Evolutionary conservation across 1,140 invertebrate genomes (phyloP).

Genomic region (Heterodera schachtii): DNA sequence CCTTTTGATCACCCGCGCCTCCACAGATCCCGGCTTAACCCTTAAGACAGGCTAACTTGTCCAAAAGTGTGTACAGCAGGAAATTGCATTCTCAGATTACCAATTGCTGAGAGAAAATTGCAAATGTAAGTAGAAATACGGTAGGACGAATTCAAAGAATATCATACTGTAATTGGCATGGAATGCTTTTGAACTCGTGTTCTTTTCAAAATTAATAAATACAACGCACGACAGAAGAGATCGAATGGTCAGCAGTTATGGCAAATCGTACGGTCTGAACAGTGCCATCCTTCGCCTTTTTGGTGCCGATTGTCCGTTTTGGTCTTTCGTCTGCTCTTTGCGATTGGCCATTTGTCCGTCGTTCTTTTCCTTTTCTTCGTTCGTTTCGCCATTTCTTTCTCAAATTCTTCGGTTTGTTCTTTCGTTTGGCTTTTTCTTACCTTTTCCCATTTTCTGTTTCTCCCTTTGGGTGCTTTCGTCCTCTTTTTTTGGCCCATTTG

Average conservation of each 20-base stretch:
- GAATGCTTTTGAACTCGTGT: too few relatives aligned
- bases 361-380: too few relatives aligned
- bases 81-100: background rate
- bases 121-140: background rate
- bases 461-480: background rate
- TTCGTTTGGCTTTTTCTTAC: background rate
- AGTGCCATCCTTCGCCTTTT: background rate
- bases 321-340: background rate
- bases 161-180: too few relatives aligned
- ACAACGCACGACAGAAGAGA: too few relatives aligned
- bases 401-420: background rate
- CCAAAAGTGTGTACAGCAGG: background rate
- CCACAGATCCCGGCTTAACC: background rate
- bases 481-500: background rate
- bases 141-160: background rate
- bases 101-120: background rate
- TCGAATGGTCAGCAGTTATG: too few relatives aligned
- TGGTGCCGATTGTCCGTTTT: background rate
- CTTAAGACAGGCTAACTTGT: background rate
- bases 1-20: background rate
- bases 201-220: too few relatives aligned
- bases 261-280: constrained; percentile 2
- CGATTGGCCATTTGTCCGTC: background rate
- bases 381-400: background rate
- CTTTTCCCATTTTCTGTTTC: background rate